phyloP scores from a whole-genome alignment of 2,888 invertebrate species.

The Drosophila engyochracea region DNA sequence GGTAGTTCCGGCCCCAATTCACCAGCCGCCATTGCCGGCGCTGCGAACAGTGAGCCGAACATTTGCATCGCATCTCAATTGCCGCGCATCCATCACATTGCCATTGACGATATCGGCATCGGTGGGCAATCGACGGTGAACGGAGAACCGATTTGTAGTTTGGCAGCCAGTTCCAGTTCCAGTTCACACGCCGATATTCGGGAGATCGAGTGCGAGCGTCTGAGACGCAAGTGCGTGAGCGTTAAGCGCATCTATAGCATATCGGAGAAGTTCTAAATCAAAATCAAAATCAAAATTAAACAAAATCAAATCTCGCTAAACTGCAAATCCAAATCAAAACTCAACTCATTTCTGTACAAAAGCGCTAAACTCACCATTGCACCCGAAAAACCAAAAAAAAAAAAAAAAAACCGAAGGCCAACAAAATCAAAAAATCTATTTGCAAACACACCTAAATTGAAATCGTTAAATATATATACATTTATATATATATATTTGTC shows the following conservation, averaged over 20 bases:
- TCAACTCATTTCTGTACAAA: constrained; percentile 19
- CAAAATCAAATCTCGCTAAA: constrained; percentile 49
- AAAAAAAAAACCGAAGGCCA: constrained; percentile 17
- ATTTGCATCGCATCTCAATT: constrained; percentile 57
- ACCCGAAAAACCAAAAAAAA: constrained; percentile 7
- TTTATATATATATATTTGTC: constrained; percentile 19
- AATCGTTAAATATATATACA: constrained; percentile 31
- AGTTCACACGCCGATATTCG: constrained; percentile 82
- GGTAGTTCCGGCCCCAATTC: constrained; percentile 25
- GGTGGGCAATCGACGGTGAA: constrained; percentile 24
- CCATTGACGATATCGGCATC: constrained; percentile 69
- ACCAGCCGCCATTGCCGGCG: constrained; percentile 40
- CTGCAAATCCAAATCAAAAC: constrained; percentile 26
- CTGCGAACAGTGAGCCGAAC: constrained; percentile 70
- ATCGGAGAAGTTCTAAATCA: constrained; percentile 83
- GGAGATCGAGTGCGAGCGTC: constrained; percentile 84
- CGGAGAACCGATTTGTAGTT: constrained; percentile 36
- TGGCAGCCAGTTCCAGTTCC: constrained; percentile 68
- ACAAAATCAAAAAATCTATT: constrained; percentile 33
- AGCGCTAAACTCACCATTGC: constrained; percentile 19
- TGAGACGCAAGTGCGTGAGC: constrained; percentile 84
- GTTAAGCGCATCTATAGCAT: constrained; percentile 85
- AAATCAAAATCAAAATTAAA: constrained; percentile 33
- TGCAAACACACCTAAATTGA: constrained; percentile 24
- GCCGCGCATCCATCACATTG: constrained; percentile 68